Percentiles rank a stretch among this genome's conserved stretches.
Evolutionary conservation across 2,113 vertebrate species (phyloP).

Genomic region (Oncorhynchus nerka): DNA sequence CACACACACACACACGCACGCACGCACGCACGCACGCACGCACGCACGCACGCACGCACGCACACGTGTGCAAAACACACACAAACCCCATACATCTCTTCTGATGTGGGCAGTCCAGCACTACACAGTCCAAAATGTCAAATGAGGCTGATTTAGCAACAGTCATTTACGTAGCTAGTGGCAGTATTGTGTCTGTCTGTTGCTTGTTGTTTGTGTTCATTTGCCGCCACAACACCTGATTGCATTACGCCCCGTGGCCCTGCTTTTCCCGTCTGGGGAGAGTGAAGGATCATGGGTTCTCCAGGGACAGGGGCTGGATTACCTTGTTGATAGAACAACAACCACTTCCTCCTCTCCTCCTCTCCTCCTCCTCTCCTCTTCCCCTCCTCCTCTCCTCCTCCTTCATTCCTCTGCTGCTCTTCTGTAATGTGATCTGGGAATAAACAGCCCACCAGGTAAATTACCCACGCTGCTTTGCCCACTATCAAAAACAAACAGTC

Average conservation of each 20-base stretch:
- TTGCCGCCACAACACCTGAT: no score
- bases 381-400: neutral
- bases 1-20: neutral
- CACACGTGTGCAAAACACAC: neutral
- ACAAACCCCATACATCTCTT: neutral
- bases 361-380: neutral
- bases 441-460: neutral
- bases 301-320: neutral
- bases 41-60: neutral
- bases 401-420: neutral
- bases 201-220: no score
- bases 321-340: slow-evolving; percentile 16
- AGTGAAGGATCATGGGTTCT: neutral
- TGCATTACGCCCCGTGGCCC: no score
- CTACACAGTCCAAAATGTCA: no score
- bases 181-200: no score
- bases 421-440: slow-evolving; percentile 32
- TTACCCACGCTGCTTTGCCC: neutral
- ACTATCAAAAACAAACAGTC: neutral
- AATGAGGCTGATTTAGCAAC: no score
- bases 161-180: no score
- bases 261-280: neutral
- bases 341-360: no score
- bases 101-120: neutral
- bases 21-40: no score